Evolutionary conservation across 2,888 invertebrate genomes (phyloP).

Genomic region (Acleris holmiana): DNA sequence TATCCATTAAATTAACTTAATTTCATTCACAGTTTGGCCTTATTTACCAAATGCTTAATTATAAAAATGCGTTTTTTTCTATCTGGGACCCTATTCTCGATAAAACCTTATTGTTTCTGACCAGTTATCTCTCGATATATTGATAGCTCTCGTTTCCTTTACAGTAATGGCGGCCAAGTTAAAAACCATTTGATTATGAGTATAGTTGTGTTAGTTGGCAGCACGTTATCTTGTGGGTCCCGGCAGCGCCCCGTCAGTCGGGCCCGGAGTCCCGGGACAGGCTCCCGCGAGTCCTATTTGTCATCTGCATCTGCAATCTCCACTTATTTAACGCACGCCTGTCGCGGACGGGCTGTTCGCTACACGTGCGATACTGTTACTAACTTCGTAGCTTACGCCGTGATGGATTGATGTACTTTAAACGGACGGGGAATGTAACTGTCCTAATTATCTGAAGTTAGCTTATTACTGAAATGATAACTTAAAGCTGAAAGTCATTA

Average conservation of each 20-base stretch:
- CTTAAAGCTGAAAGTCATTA: no score
- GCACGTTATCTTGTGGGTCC: background rate
- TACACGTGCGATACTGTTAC: slow-evolving; percentile 6
- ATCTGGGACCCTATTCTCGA: no score
- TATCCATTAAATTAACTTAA: no score
- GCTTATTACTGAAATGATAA: background rate
- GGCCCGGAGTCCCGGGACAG: slow-evolving; percentile 35
- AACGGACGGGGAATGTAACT: background rate
- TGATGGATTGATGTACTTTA: slow-evolving; percentile 3
- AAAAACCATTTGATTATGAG: no score
- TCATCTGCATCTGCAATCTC: slow-evolving; percentile 54
- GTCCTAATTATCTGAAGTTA: background rate
- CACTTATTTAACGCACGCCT: slow-evolving; percentile 47
- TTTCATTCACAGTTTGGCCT: no score
- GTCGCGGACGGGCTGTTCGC: slow-evolving; percentile 14
- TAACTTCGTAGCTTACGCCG: background rate
- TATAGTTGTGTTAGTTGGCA: slow-evolving; percentile 14
- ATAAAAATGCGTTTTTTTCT: no score
- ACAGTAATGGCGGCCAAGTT: no score
- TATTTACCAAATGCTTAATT: no score
- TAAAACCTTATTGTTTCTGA: no score
- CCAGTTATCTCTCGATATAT: no score
- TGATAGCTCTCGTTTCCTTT: no score
- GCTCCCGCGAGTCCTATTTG: slow-evolving; percentile 50
- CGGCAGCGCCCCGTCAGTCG: no score